Evolutionary conservation across 2,888 invertebrate genomes (phyloP).

Genomic region (Melinopterus prodromus): DNA sequence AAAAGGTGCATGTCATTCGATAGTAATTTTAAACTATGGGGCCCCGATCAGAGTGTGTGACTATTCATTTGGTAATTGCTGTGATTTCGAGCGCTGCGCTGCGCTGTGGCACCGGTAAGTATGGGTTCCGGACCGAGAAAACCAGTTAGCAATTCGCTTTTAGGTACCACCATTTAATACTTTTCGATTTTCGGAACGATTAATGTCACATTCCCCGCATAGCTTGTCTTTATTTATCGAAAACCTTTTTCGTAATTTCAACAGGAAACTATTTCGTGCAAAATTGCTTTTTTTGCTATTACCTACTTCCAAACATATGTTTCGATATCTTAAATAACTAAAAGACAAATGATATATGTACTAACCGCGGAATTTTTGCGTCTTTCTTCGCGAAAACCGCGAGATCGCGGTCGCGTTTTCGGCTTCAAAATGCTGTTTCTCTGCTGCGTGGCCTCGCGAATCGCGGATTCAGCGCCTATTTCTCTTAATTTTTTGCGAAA

Average conservation of each 20-base stretch:
- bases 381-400: too few species aligned
- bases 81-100: slow-evolving; percentile 61
- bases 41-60: slow-evolving; percentile 48
- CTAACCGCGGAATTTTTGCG: too few species aligned
- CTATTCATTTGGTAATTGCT: slow-evolving; percentile 69
- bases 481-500: too few species aligned
- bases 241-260: neutral
- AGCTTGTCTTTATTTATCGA: slow-evolving; percentile 10
- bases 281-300: too few species aligned
- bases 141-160: slow-evolving; percentile 19
- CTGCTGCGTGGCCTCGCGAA: too few species aligned
- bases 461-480: too few species aligned
- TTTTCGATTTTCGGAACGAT: slow-evolving; percentile 16
- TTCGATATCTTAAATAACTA: too few species aligned
- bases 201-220: slow-evolving; percentile 20
- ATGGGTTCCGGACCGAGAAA: slow-evolving; percentile 43
- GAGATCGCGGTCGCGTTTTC: too few species aligned
- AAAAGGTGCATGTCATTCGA: slow-evolving; percentile 59
- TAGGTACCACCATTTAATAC: slow-evolving; percentile 9
- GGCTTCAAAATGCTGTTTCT: too few species aligned
- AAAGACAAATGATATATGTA: too few species aligned
- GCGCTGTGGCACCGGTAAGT: slow-evolving; percentile 42
- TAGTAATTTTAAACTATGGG: slow-evolving; percentile 49
- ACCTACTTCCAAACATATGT: too few species aligned
- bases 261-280: too few species aligned